Conservation (phyloP, 2,797 vertebrate genomes). For the Novumbra hubbsi region DNA sequence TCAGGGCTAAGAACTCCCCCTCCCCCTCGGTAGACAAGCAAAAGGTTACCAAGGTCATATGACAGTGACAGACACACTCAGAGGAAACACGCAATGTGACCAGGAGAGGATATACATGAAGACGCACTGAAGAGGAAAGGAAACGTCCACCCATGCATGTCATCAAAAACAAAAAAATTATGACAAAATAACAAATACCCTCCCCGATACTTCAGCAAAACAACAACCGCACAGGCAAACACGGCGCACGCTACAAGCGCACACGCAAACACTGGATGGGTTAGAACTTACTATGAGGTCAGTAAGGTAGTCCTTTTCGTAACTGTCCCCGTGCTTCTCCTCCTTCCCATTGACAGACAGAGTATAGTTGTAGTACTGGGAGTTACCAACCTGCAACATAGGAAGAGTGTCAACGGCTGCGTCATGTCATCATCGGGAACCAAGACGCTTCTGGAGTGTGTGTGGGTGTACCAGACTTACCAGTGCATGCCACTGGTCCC, state of each 20-base stretch:
- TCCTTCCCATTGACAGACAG: constrained; percentile 75
- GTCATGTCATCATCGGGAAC: too few relatives aligned
- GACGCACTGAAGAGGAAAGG: neutral
- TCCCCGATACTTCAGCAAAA: neutral
- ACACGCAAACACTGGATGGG: neutral
- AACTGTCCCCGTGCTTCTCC: constrained; percentile 69
- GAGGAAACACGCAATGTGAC: neutral
- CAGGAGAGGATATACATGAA: neutral
- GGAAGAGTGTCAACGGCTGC: neutral
- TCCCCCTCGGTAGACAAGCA: constrained; percentile 3
- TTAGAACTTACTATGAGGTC: constrained; percentile 74
- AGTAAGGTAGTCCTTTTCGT: constrained; percentile 76
- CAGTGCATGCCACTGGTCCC: constrained; percentile 79
- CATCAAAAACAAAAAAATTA: neutral
- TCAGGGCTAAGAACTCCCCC: too few relatives aligned
- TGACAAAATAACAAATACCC: neutral
- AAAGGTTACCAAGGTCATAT: constrained; percentile 16
- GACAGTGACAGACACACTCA: constrained; percentile 9
- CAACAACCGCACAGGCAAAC: neutral
- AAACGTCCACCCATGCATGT: too few relatives aligned
- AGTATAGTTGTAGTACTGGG: constrained; percentile 79
- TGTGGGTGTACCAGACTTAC: constrained; percentile 51
- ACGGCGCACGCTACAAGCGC: neutral
- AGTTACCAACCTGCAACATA: constrained; percentile 74
- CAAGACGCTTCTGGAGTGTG: neutral